phyloP scores from a whole-genome alignment of 1,140 invertebrate species.

The Caenorhabditis latens region DNA sequence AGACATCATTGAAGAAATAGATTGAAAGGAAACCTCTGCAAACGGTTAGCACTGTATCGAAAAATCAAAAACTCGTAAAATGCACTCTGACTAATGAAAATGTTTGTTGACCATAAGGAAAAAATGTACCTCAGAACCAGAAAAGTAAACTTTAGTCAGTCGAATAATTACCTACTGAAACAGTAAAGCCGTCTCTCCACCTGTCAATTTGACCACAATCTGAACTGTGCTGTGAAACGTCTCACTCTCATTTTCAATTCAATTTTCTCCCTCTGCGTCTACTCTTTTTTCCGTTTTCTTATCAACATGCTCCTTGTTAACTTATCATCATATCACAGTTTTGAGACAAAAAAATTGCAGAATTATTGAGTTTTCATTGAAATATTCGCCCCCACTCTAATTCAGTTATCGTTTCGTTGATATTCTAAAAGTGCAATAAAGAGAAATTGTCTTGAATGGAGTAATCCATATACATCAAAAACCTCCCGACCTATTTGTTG shows the following conservation, averaged over 20 bases:
- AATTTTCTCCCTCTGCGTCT: background rate
- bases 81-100: too few relatives aligned
- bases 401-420: background rate
- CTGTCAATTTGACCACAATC: background rate
- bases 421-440: too few relatives aligned
- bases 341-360: background rate
- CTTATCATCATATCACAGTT: constrained; percentile 18
- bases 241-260: background rate
- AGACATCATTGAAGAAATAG: too few relatives aligned
- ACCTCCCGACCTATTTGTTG: constrained; percentile 16
- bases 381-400: background rate
- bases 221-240: background rate
- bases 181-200: too few relatives aligned
- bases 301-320: constrained; percentile 36
- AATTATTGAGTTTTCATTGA: constrained; percentile 16
- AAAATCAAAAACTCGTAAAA: too few relatives aligned
- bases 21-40: too few relatives aligned
- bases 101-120: too few relatives aligned
- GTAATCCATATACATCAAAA: background rate
- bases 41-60: too few relatives aligned
- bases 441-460: background rate
- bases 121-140: too few relatives aligned
- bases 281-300: background rate
- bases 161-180: too few relatives aligned
- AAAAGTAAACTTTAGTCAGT: too few relatives aligned